Evolutionary conservation across 2,113 vertebrate genomes (phyloP), one percentile per base, ranked within the genome.

Genomic region (Otus sunia): DNA sequence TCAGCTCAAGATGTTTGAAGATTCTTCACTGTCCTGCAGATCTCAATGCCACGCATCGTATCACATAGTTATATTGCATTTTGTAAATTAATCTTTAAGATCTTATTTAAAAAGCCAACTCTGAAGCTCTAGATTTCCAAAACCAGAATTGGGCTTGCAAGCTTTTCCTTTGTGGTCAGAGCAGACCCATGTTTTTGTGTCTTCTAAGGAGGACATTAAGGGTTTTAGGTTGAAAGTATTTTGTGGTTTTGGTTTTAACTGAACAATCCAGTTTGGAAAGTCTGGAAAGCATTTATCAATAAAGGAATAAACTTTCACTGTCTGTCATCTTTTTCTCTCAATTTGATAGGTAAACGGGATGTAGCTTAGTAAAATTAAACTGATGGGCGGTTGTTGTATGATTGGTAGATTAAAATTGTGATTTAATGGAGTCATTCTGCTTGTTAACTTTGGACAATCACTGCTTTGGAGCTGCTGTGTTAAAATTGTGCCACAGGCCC

Each of bases 211-310:
- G 82, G 90, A 90, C 62, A 23, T 4, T 9, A 85, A 94, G 60
- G 91, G 82, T 94, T 94, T 94, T 90, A 94, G 91, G 86, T 58
- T 95, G 85, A 56, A 92, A 87, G 75, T 96, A 96, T 97, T 97
- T 98, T 97, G 95, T 96, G 96, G 90, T 89, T 98, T 98, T 97
- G 97, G 95, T 98, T 98, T 98, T 97, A 97, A 97, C 97, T 97
- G 91, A 97, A 97, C 90, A 97, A 94, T 86, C 94, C 94, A 90
- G 93, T 93, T 98, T 97, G 96, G 97, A 82, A 93, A 95, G 97
- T 94, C 96, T 95, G 93, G 88, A 92, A 96, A 97, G 94, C 71
- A 86, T 98, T 98, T 98, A 97, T 97, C 97, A 98, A 98, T 98
- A 98, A 98, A 98, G 97, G 75, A 97, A 92, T 96, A 94, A 98